Conservation (phyloP, 2,797 vertebrate species). For the Sphenodon punctatus region DNA sequence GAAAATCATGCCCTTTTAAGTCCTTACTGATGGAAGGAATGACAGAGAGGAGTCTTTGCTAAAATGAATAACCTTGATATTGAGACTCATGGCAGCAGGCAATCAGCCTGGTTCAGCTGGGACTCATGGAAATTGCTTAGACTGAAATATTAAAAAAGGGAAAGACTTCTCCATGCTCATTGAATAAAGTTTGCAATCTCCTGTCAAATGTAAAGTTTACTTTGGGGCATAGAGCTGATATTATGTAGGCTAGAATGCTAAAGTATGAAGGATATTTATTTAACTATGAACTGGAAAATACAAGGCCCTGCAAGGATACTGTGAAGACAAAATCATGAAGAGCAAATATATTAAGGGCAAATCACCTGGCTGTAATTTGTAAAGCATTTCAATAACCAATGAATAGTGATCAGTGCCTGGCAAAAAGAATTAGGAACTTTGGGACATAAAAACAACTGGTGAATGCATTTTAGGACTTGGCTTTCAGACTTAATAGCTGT, state of each 20-base stretch:
- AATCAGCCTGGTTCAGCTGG: not conserved
- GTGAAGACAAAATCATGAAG: not conserved
- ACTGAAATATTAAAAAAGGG: not conserved
- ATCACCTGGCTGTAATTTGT: not conserved
- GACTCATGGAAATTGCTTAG: not conserved
- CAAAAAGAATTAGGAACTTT: not conserved
- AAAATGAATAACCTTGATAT: not conserved
- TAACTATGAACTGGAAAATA: not conserved
- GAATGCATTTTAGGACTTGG: not conserved
- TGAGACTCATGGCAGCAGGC: not conserved
- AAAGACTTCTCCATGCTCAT: not conserved
- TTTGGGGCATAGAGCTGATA: not conserved
- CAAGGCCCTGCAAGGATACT: not conserved
- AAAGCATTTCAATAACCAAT: not conserved
- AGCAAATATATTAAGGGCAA: not conserved
- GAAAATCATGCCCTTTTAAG: not conserved
- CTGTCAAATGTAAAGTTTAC: not conserved
- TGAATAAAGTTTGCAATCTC: not conserved
- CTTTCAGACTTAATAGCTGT: not conserved
- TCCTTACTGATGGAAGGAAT: slow-evolving; percentile 5
- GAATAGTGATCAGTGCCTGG: not conserved
- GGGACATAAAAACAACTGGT: not conserved
- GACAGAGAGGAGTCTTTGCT: not conserved
- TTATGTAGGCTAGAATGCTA: not conserved
- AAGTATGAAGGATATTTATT: rapidly evolving